Base-by-base conservation (phyloP, 2,888 invertebrate species). In the Polymixis lichenea region DNA sequence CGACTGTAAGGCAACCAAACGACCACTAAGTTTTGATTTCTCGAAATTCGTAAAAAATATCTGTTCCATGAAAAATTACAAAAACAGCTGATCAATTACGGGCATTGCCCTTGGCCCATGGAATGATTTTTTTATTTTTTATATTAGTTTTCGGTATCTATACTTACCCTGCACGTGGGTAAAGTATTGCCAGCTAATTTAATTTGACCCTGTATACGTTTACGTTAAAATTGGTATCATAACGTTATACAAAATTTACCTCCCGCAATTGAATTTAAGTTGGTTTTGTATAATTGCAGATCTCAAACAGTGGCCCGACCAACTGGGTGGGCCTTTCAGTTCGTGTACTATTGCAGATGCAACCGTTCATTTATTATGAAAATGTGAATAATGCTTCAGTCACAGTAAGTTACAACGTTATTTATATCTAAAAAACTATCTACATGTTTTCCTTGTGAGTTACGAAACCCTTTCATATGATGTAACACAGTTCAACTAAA, bases 301-400 rank as follows among this genome's bases (percentile, higher is more conserved):
- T 94, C 61, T 71, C 53, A 2, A 94, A 93, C 77, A 82, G 55
- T 0, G 93, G 91, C 1, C 60, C 62, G 0, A 91, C 92, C 0
- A 89, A 87, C 22, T 93, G 92, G 91, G 75, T 72, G 9, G 77
- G 77, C 0, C 72, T 92, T 0, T 28, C 43, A 0, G 86, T 86
- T 28, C 32, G 58, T 0, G 72, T 94, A 0, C 51, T 2, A 8
- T 25, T 82, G 32, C n/a, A n/a, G 1, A 19, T 0, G 8, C 13
- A 49, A 22, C 62, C 84, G 3, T 71, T 28, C 28, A 51, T 82
- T 38, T 25, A 56, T 1, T 80, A 77, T 13, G 17, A 68, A 13
- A 1, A 22, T 19, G 22, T 7, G 1, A n/a, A 72, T 17, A 46
- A 46, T 43, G 2, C 3, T 9, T 22, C 46, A 11, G 72, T 55